Percentiles rank a stretch among this genome's conserved stretches.
phyloP scores from a whole-genome alignment of 2,797 vertebrate species.

The Thripadectes ignobilis region DNA sequence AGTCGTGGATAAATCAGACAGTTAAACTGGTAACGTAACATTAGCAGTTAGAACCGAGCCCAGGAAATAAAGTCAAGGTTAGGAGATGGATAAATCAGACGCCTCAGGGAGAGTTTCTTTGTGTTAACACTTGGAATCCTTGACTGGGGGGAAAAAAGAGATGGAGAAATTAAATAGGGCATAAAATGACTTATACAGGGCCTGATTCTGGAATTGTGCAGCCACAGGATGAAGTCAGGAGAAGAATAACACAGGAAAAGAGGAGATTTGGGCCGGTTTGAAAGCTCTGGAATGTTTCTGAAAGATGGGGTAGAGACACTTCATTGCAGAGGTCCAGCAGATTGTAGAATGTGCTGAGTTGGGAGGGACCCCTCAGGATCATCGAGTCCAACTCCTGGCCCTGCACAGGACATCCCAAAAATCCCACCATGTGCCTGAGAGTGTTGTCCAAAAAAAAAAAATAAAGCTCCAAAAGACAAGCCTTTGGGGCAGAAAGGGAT shows the following conservation, averaged over 20 bases:
- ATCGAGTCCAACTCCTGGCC: neutral
- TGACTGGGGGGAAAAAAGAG: neutral
- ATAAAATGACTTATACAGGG: rapidly evolving
- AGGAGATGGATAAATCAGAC: slow-evolving; percentile 63
- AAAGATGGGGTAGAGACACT: rapidly evolving
- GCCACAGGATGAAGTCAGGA: neutral
- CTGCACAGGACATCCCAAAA: neutral
- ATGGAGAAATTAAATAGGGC: neutral
- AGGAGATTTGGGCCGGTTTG: neutral
- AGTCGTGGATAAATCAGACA: slow-evolving; percentile 59
- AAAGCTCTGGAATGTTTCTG: neutral
- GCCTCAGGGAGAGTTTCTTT: neutral
- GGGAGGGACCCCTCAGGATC: neutral
- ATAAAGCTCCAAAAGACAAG: neutral
- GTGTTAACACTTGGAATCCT: neutral
- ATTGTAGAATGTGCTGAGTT: neutral
- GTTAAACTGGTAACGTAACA: slow-evolving; percentile 52
- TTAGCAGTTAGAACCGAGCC: slow-evolving; percentile 40
- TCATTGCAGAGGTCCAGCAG: neutral
- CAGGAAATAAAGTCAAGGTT: slow-evolving; percentile 71
- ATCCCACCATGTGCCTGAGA: neutral
- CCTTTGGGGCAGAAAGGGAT: neutral
- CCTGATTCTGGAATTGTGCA: neutral
- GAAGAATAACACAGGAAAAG: neutral
- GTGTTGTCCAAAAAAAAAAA: neutral